Evolutionary conservation across 2,113 vertebrate species (phyloP), one percentile per base, ranked within the genome.

Genomic region (Podilymbus podiceps): DNA sequence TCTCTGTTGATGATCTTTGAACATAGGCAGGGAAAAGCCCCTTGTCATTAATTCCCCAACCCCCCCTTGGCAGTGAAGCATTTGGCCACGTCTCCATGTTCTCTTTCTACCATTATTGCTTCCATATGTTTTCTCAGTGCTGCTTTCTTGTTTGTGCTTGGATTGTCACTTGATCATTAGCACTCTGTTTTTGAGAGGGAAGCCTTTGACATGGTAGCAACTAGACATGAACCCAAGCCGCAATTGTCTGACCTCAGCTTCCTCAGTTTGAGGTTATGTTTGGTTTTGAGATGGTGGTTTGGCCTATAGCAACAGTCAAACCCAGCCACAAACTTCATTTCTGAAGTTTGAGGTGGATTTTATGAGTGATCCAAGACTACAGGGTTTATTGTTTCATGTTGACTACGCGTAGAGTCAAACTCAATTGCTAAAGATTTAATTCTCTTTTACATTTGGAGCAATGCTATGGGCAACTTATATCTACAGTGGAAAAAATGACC

Each of bases 101-200:
- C 90, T 90, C 59, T 89, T 96, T 80, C 78, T 81, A 67, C 58
- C 47, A 78, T 7, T 73, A 96, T 95, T 95, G 85, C 60, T 97
- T 97, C 97, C 97, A 97, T 96, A 97, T 98, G 95, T 96, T 97
- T 89, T 97, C n/a, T 49, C 53, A 68, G 72, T 91, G 33, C 53
- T 46, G 78, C 90, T 82, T 72, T 92, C 63, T 89, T 91, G 81
- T 86, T 96, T 91, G 67, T 27, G 0, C 47, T 95, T 89, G 95
- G 76, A 63, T 93, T 67, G 89, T 89, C 4, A 0, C 81, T 86
- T 80, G 35, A 59, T 75, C 68, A 46, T 93, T 97, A 96, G 52
- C 94, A 75, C n/a, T 92, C 73, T 79, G 66, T 78, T 96, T 92
- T 93, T 12, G 8, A 90, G 66, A 89, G 66, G 59, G 47, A 94